These are phyloP conservation scores for Xiphophorus maculatus DNA, from an alignment of 2,113 vertebrate species.

Conservation along the genomic window DNA sequence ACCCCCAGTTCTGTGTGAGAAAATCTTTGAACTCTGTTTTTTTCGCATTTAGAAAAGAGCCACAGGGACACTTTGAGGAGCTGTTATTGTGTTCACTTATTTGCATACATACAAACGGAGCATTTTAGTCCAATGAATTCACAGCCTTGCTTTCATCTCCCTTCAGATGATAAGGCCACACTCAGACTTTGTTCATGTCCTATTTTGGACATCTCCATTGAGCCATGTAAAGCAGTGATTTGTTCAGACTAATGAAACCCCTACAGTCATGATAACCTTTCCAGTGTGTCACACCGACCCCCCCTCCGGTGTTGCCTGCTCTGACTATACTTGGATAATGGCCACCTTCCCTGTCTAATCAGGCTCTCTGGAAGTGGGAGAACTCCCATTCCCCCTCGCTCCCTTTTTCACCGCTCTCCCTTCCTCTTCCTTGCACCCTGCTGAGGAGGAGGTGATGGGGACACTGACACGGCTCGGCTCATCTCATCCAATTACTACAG, in stretches of 20 bases:
- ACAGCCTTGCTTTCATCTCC: slow-evolving; percentile 51
- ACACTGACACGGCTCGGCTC: slow-evolving; percentile 72
- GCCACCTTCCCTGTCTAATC: slow-evolving; percentile 67
- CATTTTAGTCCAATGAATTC: slow-evolving; percentile 60
- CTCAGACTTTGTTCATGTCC: slow-evolving; percentile 60
- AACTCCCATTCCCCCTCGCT: slow-evolving; percentile 37
- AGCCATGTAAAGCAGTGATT: slow-evolving; percentile 73
- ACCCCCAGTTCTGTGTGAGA: slow-evolving; percentile 31
- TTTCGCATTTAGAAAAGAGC: slow-evolving; percentile 29
- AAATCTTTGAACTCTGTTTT: slow-evolving; percentile 53
- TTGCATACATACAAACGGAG: slow-evolving; percentile 63
- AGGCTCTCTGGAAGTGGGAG: slow-evolving; percentile 54
- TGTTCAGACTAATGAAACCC: slow-evolving; percentile 75
- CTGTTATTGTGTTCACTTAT: slow-evolving; percentile 47
- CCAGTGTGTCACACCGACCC: slow-evolving; percentile 63
- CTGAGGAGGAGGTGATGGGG: slow-evolving; percentile 71
- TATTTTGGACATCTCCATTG: slow-evolving; percentile 67
- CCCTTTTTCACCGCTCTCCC: slow-evolving; percentile 35
- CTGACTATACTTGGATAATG: slow-evolving; percentile 69
- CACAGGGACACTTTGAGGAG: slow-evolving; percentile 42
- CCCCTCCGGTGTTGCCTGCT: slow-evolving; percentile 47
- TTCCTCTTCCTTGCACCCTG: slow-evolving; percentile 56
- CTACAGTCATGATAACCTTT: slow-evolving; percentile 76
- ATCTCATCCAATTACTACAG: slow-evolving; percentile 76
- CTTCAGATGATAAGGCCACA: slow-evolving; percentile 53